phyloP scores from a whole-genome alignment of 1,140 invertebrate species.

The Drosophila nigrodunni region DNA sequence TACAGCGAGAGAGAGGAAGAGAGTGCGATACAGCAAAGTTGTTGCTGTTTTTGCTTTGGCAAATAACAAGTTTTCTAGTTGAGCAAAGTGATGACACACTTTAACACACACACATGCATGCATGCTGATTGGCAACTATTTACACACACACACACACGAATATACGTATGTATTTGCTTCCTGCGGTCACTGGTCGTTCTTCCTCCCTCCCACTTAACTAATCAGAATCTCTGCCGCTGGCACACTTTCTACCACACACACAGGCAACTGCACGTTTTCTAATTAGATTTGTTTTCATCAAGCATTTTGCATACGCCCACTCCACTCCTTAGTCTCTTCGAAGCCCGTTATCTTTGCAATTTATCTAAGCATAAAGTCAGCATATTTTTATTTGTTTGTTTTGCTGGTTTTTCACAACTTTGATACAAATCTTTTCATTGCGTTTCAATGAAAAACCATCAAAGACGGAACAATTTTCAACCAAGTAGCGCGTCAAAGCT shows the following conservation, averaged over 20 bases:
- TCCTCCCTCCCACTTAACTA: slow-evolving; percentile 33
- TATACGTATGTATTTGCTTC: slow-evolving; percentile 26
- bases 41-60: slow-evolving; percentile 41
- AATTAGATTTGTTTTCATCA: slow-evolving; percentile 66
- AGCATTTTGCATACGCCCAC: slow-evolving; percentile 43
- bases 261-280: slow-evolving; percentile 61
- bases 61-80: slow-evolving; percentile 75
- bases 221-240: slow-evolving; percentile 55
- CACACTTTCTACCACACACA: slow-evolving; percentile 64
- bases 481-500: slow-evolving; percentile 63
- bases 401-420: slow-evolving; percentile 25
- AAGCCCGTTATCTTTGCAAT: slow-evolving; percentile 66
- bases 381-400: slow-evolving; percentile 51
- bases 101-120: slow-evolving; percentile 45
- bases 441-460: slow-evolving; percentile 70
- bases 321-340: slow-evolving; percentile 21
- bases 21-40: slow-evolving; percentile 27
- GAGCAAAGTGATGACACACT: slow-evolving; percentile 75
- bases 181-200: slow-evolving; percentile 19
- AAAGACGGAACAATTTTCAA: slow-evolving; percentile 68
- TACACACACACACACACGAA: slow-evolving; percentile 19
- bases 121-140: slow-evolving; percentile 29
- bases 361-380: slow-evolving; percentile 65
- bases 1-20: slow-evolving; percentile 27
- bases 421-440: slow-evolving; percentile 54